Conservation (phyloP, 2,113 vertebrate species). For the Xenopus tropicalis region UCB_Xtro_10.0 CM004450.2:27123501-27124000, state of each 20-base stretch:
- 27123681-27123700: too few species aligned
- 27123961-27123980: conserved; percentile 41
- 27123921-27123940: conserved; percentile 47
- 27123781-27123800: not conserved
- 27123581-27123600: too few species aligned
- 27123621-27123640: too few species aligned
- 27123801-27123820: not conserved
- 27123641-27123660: too few species aligned
- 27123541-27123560: too few species aligned
- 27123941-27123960: conserved; percentile 50
- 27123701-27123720: too few species aligned
- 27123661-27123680: too few species aligned
- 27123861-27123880: conserved; percentile 14
- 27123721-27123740: too few species aligned
- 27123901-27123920: conserved; percentile 42
- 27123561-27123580: too few species aligned
- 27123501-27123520: too few species aligned
- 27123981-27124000: conserved; percentile 34
- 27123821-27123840: conserved; percentile 8
- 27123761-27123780: not conserved
- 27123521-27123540: too few species aligned
- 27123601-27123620: too few species aligned
- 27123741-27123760: not conserved
- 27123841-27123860: not conserved
- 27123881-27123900: conserved; percentile 46